Evolutionary conservation across 2,888 invertebrate species (phyloP).

Genomic region (Cosmorhoe ocellata): DNA sequence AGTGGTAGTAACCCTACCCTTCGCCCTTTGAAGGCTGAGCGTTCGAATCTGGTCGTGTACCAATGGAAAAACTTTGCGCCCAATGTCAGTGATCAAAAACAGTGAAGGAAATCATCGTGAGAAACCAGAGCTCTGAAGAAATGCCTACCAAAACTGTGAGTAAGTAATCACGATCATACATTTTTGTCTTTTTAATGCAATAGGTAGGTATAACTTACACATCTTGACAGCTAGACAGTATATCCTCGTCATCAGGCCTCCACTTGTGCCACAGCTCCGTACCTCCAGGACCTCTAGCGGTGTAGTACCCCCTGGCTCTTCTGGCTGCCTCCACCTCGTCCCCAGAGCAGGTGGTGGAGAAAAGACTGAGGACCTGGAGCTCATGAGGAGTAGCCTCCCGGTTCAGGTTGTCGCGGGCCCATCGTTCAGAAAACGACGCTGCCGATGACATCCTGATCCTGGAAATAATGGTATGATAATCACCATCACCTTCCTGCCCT

Average conservation of each 20-base stretch:
- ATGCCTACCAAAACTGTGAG: too few relatives aligned
- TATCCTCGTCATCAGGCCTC: constrained; percentile 72
- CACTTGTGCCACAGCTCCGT: constrained; percentile 69
- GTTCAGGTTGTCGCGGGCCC: constrained; percentile 73
- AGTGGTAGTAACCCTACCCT: too few relatives aligned
- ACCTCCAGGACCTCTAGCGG: constrained; percentile 67
- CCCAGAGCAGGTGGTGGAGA: constrained; percentile 61
- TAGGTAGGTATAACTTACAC: constrained; percentile 64
- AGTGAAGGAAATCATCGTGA: too few relatives aligned
- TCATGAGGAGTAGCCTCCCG: constrained; percentile 59
- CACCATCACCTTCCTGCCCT: too few relatives aligned
- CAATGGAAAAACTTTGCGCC: too few relatives aligned
- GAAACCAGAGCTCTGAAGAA: too few relatives aligned
- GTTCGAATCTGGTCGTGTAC: too few relatives aligned
- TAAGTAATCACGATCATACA: too few relatives aligned
- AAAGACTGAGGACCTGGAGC: constrained; percentile 57
- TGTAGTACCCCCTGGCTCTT: constrained; percentile 67
- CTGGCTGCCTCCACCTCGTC: constrained; percentile 65
- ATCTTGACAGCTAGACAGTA: constrained; percentile 75
- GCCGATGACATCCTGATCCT: constrained; percentile 71
- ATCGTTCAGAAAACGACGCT: constrained; percentile 79
- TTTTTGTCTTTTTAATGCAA: too few relatives aligned
- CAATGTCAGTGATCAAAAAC: too few relatives aligned
- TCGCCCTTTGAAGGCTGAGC: too few relatives aligned
- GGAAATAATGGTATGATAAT: constrained; percentile 30